Conservation (phyloP, 2,797 vertebrate genomes). For the Etheostoma perlongum region DNA sequence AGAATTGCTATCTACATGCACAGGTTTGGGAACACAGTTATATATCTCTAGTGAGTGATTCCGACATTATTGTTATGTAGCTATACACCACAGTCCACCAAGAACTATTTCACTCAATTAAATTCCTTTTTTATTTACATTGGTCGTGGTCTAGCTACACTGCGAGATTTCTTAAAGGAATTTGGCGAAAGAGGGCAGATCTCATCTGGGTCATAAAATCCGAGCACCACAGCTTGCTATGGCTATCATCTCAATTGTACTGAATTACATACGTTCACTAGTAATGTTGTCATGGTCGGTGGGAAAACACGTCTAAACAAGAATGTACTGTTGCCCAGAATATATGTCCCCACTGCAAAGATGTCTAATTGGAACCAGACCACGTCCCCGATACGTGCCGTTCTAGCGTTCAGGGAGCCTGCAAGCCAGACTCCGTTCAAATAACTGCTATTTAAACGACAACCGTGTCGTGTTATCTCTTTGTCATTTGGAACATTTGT, state of each 20-base stretch:
- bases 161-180: background rate
- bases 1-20: background rate
- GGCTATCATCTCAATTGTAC: background rate
- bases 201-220: background rate
- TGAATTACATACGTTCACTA: background rate
- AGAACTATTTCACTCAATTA: background rate
- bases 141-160: background rate
- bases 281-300: background rate
- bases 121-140: background rate
- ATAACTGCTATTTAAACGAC: background rate
- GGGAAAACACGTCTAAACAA: background rate
- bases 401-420: background rate
- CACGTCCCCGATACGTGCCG: slow-evolving; percentile 5
- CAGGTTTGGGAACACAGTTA: background rate
- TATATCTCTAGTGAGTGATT: background rate
- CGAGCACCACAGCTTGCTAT: background rate
- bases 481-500: too few species aligned
- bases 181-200: background rate
- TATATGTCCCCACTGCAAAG: background rate
- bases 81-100: background rate
- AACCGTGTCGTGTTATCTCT: too few species aligned
- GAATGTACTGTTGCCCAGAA: background rate
- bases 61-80: background rate
- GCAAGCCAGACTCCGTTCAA: background rate
- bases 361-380: slow-evolving; percentile 36